Evolutionary conservation across 37 sponge, comb jelly and placozoan genomes (phyloP), one percentile per base, ranked within the genome.

Genomic region (Halichondria panicea): DNA sequence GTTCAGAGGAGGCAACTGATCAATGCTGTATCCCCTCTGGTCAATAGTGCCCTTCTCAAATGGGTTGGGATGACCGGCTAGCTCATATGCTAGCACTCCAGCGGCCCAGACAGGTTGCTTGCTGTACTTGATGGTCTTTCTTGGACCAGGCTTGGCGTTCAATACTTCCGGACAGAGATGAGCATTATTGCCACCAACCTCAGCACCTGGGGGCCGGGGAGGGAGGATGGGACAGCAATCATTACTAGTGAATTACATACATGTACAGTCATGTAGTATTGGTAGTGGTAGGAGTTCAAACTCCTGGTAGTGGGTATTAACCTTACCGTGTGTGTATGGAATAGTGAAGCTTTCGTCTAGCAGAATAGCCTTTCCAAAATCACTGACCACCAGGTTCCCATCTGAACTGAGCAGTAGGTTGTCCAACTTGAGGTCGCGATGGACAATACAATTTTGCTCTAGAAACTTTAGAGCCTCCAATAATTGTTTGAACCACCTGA

Each of bases 21-120:
- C 38, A 13, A 32, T 37, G 33, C 27, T 36, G 70, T 88, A 88
- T 27, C 79, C 73, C 11, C 74, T 24, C 68, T 88, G 89, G 60
- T 83, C 84, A 0, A 81, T 55, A 32, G 39, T 33, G 1, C 80
- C 80, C 0, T 64, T 8, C 35, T 62, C 31, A 50, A 86, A 86
- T 27, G 86, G 86, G 38, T 44, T 86, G 19, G 28, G 41, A 53
- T 86, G 80, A 38, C 79, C 89, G 4, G 81, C 80, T 57, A 93
- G 59, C 59, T 93, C 93, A 73, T 77, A 93, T 31, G 82, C 84
- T 19, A 93, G 74, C 43, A 89, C 87, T 19, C 93, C 93, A 38
- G 89, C 89, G 27, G 89, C 89, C 93, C 93, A 93, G 43, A 93
- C 93, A 28, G 82, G 69, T 59, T 85, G 82, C 68, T 81, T 88